A percentile compares a stretch with the other conserved stretches of the same genome.
Evolutionary conservation across 1,140 invertebrate species (phyloP).

Genomic region (Macrostomum lignano): DNA sequence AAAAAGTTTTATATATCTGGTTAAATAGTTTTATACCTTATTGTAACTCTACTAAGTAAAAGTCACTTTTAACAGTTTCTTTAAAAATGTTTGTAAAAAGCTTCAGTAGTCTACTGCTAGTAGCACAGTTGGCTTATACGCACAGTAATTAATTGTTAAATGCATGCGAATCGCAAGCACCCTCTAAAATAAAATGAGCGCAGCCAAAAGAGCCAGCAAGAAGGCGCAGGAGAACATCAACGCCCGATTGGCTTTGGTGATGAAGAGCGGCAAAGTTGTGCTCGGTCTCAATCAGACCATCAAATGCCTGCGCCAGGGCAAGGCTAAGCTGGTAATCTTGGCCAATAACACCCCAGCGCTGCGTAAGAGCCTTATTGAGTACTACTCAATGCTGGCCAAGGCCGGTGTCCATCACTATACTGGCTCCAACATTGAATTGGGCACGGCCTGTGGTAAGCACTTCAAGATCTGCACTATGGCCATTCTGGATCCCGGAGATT

Average conservation of each 20-base stretch:
- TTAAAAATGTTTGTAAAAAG: too few species aligned
- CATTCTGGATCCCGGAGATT: slow-evolving; percentile 70
- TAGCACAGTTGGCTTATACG: too few species aligned
- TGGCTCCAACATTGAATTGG: slow-evolving; percentile 93
- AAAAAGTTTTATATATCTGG: too few species aligned
- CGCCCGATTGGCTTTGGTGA: slow-evolving; percentile 73
- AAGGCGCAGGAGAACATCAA: slow-evolving; percentile 98
- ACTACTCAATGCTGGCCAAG: slow-evolving; percentile 95
- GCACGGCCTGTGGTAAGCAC: slow-evolving; percentile 96
- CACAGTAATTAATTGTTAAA: too few species aligned
- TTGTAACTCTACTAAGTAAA: too few species aligned
- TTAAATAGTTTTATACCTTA: too few species aligned
- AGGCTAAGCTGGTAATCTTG: slow-evolving; percentile 93
- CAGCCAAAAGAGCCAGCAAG: too few species aligned
- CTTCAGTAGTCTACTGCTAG: too few species aligned
- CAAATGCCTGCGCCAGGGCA: slow-evolving; percentile 78
- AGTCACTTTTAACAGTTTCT: too few species aligned
- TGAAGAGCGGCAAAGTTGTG: slow-evolving; percentile 95
- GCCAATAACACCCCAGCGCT: slow-evolving; percentile 74
- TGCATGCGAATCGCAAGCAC: too few species aligned
- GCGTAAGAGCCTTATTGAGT: slow-evolving; percentile 92
- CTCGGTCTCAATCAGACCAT: slow-evolving; percentile 94
- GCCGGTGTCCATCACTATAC: slow-evolving; percentile 97
- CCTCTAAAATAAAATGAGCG: too few species aligned
- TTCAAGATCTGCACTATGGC: slow-evolving; percentile 89